Conservation (phyloP, 2,888 invertebrate genomes). For the Octonoba sinensis region DNA sequence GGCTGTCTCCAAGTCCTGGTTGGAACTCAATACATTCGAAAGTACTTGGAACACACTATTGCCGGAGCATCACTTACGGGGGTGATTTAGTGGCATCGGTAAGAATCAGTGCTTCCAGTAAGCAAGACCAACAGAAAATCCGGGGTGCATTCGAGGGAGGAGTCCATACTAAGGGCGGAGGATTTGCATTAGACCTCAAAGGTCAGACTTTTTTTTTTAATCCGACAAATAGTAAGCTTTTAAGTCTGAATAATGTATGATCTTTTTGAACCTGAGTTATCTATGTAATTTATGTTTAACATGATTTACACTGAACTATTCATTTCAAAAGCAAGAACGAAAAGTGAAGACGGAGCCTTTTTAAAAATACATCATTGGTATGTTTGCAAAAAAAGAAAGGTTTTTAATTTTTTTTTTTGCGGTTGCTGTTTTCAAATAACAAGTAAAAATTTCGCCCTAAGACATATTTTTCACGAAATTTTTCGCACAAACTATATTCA, state of each 20-base stretch:
- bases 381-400: too few relatives aligned
- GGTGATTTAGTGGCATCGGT: constrained; percentile 57
- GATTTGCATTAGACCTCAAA: constrained; percentile 36
- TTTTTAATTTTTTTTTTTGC: too few relatives aligned
- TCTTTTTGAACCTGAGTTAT: too few relatives aligned
- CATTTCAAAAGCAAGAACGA: too few relatives aligned
- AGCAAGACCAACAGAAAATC: constrained; percentile 35
- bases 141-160: constrained; percentile 43
- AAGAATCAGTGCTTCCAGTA: constrained; percentile 21
- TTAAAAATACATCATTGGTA: too few relatives aligned
- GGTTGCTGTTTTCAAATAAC: too few relatives aligned
- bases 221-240: background rate
- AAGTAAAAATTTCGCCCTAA: too few relatives aligned
- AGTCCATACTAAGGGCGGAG: constrained; percentile 23
- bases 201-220: constrained; percentile 14
- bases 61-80: constrained; percentile 52
- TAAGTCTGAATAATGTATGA: background rate
- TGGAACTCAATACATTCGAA: constrained; percentile 18
- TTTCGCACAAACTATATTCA: too few relatives aligned
- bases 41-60: constrained; percentile 41
- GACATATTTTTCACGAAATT: too few relatives aligned
- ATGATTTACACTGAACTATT: too few relatives aligned
- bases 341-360: too few relatives aligned
- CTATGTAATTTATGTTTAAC: too few relatives aligned
- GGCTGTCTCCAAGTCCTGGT: constrained; percentile 22